Percentiles rank a stretch among this genome's conserved stretches.
phyloP scores from a whole-genome alignment of 2,888 invertebrate genomes.

The Mesorhabditis sp. region DNA sequence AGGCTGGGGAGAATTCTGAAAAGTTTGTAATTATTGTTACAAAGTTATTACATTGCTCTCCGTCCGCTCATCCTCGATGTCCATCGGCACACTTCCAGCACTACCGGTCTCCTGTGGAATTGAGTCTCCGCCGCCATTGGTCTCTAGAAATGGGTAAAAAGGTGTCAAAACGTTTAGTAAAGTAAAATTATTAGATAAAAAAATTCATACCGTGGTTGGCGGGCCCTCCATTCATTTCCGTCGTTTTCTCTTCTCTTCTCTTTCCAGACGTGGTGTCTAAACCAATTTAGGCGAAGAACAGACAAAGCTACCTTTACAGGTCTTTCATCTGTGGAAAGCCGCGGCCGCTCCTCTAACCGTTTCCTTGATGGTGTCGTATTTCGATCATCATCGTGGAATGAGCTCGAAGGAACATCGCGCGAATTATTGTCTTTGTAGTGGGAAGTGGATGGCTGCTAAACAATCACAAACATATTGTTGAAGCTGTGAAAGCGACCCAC shows the following conservation, averaged over 20 bases:
- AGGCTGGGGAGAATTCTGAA: neutral
- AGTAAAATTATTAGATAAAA: neutral
- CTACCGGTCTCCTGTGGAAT: neutral
- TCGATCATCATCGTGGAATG: too few relatives aligned
- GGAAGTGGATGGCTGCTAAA: too few relatives aligned
- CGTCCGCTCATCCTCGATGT: conserved; percentile 5
- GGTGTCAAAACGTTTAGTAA: neutral
- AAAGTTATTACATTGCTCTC: conserved; percentile 1
- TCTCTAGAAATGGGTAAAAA: neutral
- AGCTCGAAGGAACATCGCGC: too few relatives aligned
- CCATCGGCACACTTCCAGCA: conserved; percentile 5
- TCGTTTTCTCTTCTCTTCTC: conserved; percentile 1
- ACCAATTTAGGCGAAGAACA: neutral
- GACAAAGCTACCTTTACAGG: too few relatives aligned
- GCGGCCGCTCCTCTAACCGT: too few relatives aligned
- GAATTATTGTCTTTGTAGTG: too few relatives aligned
- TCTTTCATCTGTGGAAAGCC: too few relatives aligned
- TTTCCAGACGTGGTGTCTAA: neutral
- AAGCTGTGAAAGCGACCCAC: too few relatives aligned
- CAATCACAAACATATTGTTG: too few relatives aligned
- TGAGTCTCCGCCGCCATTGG: neutral
- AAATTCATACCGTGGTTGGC: neutral
- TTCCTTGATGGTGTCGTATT: too few relatives aligned
- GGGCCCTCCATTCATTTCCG: neutral
- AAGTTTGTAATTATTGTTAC: neutral